Evolutionary conservation across 2,113 vertebrate genomes (phyloP).

Genomic region (Anhinga anhinga): DNA sequence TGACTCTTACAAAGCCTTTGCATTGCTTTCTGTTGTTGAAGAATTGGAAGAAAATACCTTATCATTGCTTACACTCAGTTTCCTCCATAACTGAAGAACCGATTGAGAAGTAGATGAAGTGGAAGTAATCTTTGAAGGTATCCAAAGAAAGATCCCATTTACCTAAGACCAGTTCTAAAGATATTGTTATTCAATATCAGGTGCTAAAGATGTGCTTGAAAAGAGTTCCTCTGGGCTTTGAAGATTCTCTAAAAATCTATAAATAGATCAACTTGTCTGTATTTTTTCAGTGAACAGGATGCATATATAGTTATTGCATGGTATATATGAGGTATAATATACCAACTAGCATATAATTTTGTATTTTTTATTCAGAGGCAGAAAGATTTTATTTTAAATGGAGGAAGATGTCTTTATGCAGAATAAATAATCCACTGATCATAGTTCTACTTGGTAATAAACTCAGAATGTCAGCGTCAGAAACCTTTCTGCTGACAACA

Average conservation of each 20-base stretch:
- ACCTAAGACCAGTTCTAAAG: not conserved
- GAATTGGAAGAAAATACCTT: not conserved
- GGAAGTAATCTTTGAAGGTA: not conserved
- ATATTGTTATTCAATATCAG: not conserved
- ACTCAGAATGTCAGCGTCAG: not conserved
- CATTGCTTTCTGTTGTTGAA: not conserved
- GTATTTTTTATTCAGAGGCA: not conserved
- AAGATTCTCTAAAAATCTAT: not conserved
- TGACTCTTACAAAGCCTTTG: not conserved
- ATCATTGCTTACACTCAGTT: not conserved
- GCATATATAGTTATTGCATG: not conserved
- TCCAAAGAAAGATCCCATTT: not conserved
- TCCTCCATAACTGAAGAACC: not conserved
- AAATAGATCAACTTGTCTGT: not conserved
- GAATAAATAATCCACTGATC: not conserved
- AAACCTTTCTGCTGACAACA: not conserved
- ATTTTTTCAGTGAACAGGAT: not conserved
- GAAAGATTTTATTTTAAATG: not conserved
- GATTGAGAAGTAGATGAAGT: not conserved
- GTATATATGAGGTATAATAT: not conserved
- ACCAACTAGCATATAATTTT: not conserved
- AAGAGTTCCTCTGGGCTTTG: not conserved
- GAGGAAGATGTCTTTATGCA: not conserved
- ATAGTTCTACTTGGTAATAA: not conserved
- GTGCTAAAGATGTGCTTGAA: not conserved